Evolutionary conservation across 2,888 invertebrate species (phyloP), one percentile per base, ranked within the genome.

Genomic region (Zhuqinia jingwanae): DNA sequence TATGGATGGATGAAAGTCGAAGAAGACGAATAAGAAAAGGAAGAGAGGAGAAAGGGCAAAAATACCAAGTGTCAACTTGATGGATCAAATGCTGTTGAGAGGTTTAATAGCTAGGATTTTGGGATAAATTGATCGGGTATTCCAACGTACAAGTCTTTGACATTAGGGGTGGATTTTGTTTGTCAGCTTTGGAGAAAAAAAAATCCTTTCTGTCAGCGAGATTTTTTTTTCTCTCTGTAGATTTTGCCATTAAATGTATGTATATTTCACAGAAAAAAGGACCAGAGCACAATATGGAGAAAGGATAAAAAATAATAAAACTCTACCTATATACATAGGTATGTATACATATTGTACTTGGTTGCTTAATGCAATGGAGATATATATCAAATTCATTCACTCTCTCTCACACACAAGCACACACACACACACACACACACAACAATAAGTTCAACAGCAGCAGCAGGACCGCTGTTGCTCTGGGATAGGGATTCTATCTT

Each of bases 41-140:
- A 73, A 75, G 63, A 36, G n/a, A 20, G 63, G 73, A 85, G 73
- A 78, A 68, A 79, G 79, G 78, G 78, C 56, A 79, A 73, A 78
- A 73, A 78, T 85, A 79, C 85, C 78, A 79, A 85, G 85, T 85
- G 85, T 85, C 85, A 85, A 79, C 85, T 85, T 85, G 85, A 85
- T 78, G 85, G 85, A 85, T 79, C 85, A 85, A 85, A 85, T 50
- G 70, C 79, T 78, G 85, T 85, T 79, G 85, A 85, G 73, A 85
- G 85, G 78, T 85, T 85, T 85, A 85, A 85, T 85, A 79, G 85
- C 73, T 73, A 85, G 85, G 85, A 85, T 85, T 85, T 70, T 70
- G 85, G 79, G 85, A 85, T 85, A 85, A 85, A 85, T 85, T 85
- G 85, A 85, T 85, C 79, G 79, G 85, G 79, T 85, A 78, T 85